Percentiles rank a stretch among this genome's conserved stretches.
Conservation (phyloP, 1,140 invertebrate genomes). For the Oedothorax gibbosus region DNA sequence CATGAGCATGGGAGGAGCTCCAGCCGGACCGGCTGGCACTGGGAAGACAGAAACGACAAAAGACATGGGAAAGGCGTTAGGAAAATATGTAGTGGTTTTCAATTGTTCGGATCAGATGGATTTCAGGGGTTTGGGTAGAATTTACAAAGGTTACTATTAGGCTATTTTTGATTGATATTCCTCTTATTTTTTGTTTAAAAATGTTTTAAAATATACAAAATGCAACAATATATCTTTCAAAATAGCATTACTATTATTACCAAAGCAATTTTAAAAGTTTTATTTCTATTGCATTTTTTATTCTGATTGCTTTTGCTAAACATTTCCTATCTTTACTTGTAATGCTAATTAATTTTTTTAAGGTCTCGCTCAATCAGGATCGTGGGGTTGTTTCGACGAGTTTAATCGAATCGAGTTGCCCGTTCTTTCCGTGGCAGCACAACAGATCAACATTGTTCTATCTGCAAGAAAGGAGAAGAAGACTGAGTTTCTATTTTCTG, state of each 20-base stretch:
- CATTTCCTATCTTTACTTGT: background rate
- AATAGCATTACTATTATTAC: background rate
- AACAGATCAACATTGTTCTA: constrained; percentile 93
- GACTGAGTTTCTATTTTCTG: constrained; percentile 91
- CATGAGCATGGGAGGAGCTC: constrained; percentile 96
- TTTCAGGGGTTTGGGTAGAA: constrained; percentile 90
- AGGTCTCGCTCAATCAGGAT: constrained; percentile 93
- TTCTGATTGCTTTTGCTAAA: no score
- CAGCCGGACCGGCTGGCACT: constrained; percentile 94
- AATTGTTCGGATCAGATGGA: constrained; percentile 99
- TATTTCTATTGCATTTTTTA: background rate
- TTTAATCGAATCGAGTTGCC: constrained; percentile 97
- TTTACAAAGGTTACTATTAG: constrained; percentile 79
- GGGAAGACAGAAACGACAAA: constrained; percentile 98
- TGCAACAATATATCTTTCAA: background rate
- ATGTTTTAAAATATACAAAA: background rate
- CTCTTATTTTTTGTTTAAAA: background rate
- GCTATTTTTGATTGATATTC: background rate
- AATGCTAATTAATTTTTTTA: no score
- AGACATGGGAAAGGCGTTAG: constrained; percentile 97
- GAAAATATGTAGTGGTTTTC: constrained; percentile 97
- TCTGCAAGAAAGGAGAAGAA: constrained; percentile 91
- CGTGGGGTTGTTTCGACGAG: constrained; percentile 97
- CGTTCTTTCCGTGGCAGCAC: constrained; percentile 94
- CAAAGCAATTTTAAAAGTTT: background rate